Conservation (phyloP, 2,888 invertebrate genomes). For the Yponomeuta plumbellus region DNA sequence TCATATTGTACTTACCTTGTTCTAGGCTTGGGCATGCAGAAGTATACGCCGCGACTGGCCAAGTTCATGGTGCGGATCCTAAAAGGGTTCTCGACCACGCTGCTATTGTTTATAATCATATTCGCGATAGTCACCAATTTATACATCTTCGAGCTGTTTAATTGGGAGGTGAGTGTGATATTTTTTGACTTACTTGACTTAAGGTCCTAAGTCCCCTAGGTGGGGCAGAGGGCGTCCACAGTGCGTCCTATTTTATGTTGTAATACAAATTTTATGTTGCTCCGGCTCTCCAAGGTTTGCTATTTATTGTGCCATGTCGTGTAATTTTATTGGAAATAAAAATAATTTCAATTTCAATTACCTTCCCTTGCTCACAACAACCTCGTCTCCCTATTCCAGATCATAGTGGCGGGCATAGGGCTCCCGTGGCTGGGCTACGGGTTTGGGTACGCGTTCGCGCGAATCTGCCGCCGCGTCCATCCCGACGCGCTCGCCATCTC, state of each 20-base stretch:
- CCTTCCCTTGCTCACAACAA: not conserved
- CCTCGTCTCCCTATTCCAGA: conserved; percentile 62
- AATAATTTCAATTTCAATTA: too few species aligned
- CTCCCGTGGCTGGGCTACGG: conserved; percentile 89
- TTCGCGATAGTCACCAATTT: conserved; percentile 93
- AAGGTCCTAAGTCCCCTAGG: too few species aligned
- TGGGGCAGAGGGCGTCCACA: too few species aligned
- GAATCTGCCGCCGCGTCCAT: conserved; percentile 76
- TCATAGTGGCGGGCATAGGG: conserved; percentile 85
- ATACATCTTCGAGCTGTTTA: conserved; percentile 91
- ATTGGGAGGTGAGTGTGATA: conserved; percentile 83
- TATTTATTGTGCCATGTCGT: too few species aligned
- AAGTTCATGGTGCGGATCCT: conserved; percentile 85
- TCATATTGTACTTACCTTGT: not conserved
- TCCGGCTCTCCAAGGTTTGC: too few species aligned
- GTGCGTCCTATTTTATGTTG: too few species aligned
- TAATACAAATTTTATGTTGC: too few species aligned
- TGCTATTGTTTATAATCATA: conserved; percentile 88
- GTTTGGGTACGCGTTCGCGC: conserved; percentile 80
- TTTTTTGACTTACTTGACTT: too few species aligned
- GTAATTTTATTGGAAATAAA: too few species aligned
- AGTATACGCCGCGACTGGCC: conserved; percentile 80
- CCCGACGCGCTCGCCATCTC: conserved; percentile 90
- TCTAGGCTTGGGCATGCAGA: conserved; percentile 75
- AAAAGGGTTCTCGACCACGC: conserved; percentile 87